These are phyloP conservation scores for Callospermophilus lateralis DNA, from an alignment of 2,113 vertebrate genomes.

Conservation along the genomic window DNA sequence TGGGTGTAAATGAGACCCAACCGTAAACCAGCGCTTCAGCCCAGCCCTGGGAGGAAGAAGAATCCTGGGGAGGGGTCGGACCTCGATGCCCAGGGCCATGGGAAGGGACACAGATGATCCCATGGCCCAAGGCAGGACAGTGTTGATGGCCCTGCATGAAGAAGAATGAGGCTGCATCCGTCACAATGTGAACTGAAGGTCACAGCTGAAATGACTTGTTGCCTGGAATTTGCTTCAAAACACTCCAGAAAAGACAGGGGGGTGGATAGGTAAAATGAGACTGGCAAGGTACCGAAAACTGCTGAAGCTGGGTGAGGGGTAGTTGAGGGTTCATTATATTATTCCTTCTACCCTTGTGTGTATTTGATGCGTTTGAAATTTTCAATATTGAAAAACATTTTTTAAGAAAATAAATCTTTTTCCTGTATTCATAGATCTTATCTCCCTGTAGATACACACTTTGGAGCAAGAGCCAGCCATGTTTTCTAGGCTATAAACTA, in stretches of 20 bases:
- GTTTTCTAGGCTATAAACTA: background rate
- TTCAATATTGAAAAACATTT: background rate
- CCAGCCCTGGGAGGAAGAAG: background rate
- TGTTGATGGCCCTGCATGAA: background rate
- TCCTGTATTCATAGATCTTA: background rate
- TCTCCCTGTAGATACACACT: background rate
- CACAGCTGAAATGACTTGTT: background rate
- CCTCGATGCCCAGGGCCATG: rapidly evolving
- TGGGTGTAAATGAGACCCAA: background rate
- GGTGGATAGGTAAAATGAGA: background rate
- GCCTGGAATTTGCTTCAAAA: background rate
- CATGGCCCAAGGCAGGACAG: rapidly evolving
- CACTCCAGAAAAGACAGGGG: background rate
- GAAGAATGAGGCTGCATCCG: background rate
- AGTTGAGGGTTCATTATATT: background rate
- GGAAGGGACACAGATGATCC: rapidly evolving
- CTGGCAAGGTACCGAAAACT: background rate
- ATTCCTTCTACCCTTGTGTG: background rate
- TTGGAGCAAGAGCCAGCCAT: background rate
- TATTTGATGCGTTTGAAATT: background rate
- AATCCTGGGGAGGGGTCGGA: rapidly evolving
- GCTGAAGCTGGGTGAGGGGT: background rate
- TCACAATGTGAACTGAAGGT: background rate
- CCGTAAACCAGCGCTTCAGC: background rate
- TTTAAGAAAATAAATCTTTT: background rate